phyloP scores from a whole-genome alignment of 30 jellyfish, hydroid and myxozoan genomes.

The Hydractinia echinata region DNA sequence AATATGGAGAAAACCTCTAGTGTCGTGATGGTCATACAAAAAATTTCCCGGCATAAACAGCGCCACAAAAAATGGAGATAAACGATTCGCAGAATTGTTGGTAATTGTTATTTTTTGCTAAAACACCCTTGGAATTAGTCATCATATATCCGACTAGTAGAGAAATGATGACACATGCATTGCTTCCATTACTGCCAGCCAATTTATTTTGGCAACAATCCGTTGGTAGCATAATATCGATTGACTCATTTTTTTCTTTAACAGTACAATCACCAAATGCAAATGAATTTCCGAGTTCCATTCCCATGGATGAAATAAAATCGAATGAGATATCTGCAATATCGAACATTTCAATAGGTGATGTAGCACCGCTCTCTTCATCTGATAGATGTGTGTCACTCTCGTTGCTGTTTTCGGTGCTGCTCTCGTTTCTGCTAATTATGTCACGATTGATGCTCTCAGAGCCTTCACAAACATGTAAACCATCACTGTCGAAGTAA shows the following conservation, averaged over 20 bases:
- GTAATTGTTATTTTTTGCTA: background rate
- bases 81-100: background rate
- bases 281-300: background rate
- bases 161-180: constrained; percentile 2
- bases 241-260: background rate
- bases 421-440: background rate
- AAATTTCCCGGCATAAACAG: background rate
- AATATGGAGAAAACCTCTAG: constrained; percentile 1
- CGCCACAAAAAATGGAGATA: background rate
- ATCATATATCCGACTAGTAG: background rate
- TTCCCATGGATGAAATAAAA: constrained; percentile 1
- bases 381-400: background rate
- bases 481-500: background rate
- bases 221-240: background rate
- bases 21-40: background rate
- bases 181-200: background rate
- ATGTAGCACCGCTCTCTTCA: background rate
- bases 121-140: background rate
- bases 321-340: constrained; percentile 9
- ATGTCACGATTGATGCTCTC: background rate
- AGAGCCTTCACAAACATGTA: background rate
- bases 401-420: background rate
- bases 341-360: background rate
- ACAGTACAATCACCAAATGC: background rate
- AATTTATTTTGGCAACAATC: background rate